Percentiles rank a stretch among this genome's conserved stretches.
Conservation (phyloP, 2,113 vertebrate genomes). For the Diphyllodes magnificus region DNA sequence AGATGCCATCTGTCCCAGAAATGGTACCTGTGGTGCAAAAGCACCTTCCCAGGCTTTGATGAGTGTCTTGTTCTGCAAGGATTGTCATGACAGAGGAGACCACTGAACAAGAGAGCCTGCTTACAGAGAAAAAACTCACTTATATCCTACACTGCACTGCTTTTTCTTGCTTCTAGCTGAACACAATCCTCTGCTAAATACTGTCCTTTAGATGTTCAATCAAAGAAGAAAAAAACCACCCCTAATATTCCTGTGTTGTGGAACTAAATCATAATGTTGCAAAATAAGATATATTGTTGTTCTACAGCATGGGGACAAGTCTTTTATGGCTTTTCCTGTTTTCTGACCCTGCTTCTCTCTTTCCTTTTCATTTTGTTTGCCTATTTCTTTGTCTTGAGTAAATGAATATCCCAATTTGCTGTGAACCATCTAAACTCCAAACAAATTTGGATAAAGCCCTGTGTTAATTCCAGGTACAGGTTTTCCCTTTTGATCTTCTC, state of each 20-base stretch:
- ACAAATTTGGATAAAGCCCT: not conserved
- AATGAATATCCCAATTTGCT: not conserved
- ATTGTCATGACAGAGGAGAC: not conserved
- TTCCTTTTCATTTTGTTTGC: not conserved
- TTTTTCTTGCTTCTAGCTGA: not conserved
- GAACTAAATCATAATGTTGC: not conserved
- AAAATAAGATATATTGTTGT: not conserved
- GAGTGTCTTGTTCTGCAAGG: not conserved
- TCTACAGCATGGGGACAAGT: not conserved
- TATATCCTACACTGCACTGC: not conserved
- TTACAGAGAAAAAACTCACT: not conserved
- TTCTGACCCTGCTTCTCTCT: not conserved
- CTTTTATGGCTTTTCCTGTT: not conserved
- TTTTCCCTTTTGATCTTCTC: not conserved
- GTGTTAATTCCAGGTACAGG: not conserved
- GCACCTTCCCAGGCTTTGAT: not conserved
- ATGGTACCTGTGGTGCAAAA: not conserved
- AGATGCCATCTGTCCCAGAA: not conserved
- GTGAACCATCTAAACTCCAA: not conserved
- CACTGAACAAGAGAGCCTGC: not conserved
- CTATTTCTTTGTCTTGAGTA: not conserved
- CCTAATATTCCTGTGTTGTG: not conserved
- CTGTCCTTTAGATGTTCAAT: not conserved
- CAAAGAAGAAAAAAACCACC: not conserved
- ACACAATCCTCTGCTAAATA: not conserved